phyloP scores from a whole-genome alignment of 2,113 vertebrate genomes.

The Pteropus alecto region DNA sequence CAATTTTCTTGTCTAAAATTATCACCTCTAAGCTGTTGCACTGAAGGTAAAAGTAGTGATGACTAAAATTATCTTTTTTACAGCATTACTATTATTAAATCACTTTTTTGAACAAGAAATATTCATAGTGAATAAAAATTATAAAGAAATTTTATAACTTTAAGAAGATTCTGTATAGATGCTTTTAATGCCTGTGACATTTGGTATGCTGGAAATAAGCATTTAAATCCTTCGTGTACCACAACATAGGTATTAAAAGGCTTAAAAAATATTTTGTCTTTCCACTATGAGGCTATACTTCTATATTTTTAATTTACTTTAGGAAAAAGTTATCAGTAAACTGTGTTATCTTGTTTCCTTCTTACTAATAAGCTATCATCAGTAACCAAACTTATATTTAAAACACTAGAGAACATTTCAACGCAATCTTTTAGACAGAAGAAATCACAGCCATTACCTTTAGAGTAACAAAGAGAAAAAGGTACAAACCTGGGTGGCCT shows the following conservation, averaged over 20 bases:
- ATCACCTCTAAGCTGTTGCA: neutral
- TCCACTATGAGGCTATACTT: neutral
- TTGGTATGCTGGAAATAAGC: conserved; percentile 3
- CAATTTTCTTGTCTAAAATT: conserved; percentile 29
- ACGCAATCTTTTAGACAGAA: neutral
- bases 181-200: neutral
- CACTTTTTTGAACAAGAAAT: neutral
- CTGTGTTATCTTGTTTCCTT: neutral
- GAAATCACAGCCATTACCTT: conserved; percentile 9
- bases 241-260: neutral
- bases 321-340: neutral
- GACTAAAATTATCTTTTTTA: neutral
- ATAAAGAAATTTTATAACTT: neutral
- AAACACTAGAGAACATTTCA: conserved; percentile 27
- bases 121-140: conserved; percentile 28
- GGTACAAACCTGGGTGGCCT: conserved; percentile 93
- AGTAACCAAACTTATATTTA: neutral
- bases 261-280: conserved; percentile 22
- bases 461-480: neutral
- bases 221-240: neutral
- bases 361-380: conserved; percentile 25
- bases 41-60: neutral
- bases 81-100: neutral
- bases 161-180: conserved; percentile 26
- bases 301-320: neutral